Evolutionary conservation across 2,888 invertebrate genomes (phyloP), one percentile per base, ranked within the genome.

Genomic region (Molorchus minor): DNA sequence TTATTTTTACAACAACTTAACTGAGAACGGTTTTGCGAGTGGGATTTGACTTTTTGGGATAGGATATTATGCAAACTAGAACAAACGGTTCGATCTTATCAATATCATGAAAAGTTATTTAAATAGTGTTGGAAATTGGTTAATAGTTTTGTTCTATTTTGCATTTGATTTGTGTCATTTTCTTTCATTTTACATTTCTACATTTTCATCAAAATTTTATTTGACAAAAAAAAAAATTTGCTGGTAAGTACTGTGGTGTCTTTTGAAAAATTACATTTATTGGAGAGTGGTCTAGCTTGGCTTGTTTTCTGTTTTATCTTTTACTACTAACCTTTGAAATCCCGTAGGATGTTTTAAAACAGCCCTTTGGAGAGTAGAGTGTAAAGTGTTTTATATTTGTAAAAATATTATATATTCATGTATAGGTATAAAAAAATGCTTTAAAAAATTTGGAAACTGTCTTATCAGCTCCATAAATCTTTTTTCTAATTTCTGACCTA

Each of bases 1-100:
- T 63, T 33, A 33, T 49, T 70, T 68, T 71, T 63, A 63, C 67
- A 65, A 65, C 63, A 63, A 69, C 69, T 63, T 61, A 61, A 66
- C 52, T 65, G 56, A 51, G 62, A 54, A 44, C 63, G 62, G 64
- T 62, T 47, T 64, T 62, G 65, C 61, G 61, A 65, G 62, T 65
- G 69, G 67, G 66, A 65, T 62, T 66, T 60, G 52, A 16, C 46
- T 16, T 58, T 43, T 55, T 61, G 64, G 67, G 62, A 55, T 58
- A 52, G 61, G 56, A 61, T 51, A n/a, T n/a, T n/a, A 38, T 58
- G 56, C 52, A 56, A 56, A 62, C 53, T 51, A 46, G 47, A 46
- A 58, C 45, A 40, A 53, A 53, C 19, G 55, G 49, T 52, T 41
- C 41, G 16, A 20, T 8, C 16, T 8, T 41, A 25, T 17, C 15